Conservation (phyloP, 2,797 vertebrate genomes). For the Carduelis carduelis region DNA sequence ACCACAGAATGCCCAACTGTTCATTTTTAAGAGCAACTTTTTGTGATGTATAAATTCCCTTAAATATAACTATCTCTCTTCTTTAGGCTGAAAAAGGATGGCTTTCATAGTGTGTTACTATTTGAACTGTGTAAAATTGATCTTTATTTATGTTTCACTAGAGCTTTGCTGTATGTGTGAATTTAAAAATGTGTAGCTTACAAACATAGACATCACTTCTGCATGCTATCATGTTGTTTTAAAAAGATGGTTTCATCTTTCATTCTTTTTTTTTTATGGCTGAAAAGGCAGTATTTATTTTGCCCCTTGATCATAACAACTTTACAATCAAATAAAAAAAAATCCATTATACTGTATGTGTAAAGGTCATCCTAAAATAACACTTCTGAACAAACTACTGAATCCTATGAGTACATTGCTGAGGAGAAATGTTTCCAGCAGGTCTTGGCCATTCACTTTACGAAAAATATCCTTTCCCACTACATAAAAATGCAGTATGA, state of each 20-base stretch:
- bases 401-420: constrained; percentile 1
- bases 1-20: constrained; percentile 29
- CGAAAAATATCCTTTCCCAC: constrained; percentile 4
- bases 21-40: constrained; percentile 48
- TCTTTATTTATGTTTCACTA: constrained; percentile 68
- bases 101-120: constrained; percentile 19
- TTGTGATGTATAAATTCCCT: constrained; percentile 30
- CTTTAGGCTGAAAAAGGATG: constrained; percentile 10
- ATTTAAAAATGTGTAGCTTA: constrained; percentile 68
- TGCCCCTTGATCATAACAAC: constrained; percentile 61
- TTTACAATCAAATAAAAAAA: constrained; percentile 71
- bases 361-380: constrained; percentile 68
- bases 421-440: constrained; percentile 14
- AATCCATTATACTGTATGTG: constrained; percentile 53
- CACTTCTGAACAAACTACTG: constrained; percentile 52
- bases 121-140: constrained; percentile 54
- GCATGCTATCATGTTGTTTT: constrained; percentile 11
- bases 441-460: constrained; percentile 25
- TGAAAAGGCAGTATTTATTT: constrained; percentile 61
- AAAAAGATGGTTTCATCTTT: constrained; percentile 34
- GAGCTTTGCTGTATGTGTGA: constrained; percentile 54
- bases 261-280: neutral
- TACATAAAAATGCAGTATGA: constrained; percentile 45
- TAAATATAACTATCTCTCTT: constrained; percentile 30
- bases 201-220: constrained; percentile 47